phyloP scores from a whole-genome alignment of 2,113 vertebrate genomes.

The Neogale vison region DNA sequence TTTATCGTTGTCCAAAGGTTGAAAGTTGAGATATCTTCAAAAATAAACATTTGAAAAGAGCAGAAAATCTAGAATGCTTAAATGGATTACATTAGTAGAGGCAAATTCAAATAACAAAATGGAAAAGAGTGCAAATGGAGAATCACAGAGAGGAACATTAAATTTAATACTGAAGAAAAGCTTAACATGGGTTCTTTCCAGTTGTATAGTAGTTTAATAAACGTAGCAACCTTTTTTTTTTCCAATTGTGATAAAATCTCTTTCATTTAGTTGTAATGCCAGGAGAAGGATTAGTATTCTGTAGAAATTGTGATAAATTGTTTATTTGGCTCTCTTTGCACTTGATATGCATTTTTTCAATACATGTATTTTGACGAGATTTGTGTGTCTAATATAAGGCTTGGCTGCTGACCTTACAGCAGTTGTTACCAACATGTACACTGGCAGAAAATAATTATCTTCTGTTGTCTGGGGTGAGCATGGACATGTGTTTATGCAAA shows the following conservation, averaged over 20 bases:
- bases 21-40: background rate
- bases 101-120: conserved; percentile 20
- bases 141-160: background rate
- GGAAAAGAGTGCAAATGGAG: background rate
- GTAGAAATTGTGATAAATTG: background rate
- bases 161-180: background rate
- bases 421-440: background rate
- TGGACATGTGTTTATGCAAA: background rate
- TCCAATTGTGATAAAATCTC: background rate
- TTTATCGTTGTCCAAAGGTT: background rate
- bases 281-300: conserved; percentile 38
- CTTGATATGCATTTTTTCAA: background rate
- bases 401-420: background rate
- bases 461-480: background rate
- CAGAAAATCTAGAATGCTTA: background rate
- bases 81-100: background rate
- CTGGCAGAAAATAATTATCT: background rate
- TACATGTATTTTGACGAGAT: conserved; percentile 3
- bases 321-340: conserved; percentile 23
- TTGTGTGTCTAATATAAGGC: background rate
- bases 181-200: background rate
- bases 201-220: background rate
- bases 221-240: background rate
- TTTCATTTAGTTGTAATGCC: background rate
- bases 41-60: background rate